Conservation (phyloP, 2,888 invertebrate species). For the Acronicta psi region DNA sequence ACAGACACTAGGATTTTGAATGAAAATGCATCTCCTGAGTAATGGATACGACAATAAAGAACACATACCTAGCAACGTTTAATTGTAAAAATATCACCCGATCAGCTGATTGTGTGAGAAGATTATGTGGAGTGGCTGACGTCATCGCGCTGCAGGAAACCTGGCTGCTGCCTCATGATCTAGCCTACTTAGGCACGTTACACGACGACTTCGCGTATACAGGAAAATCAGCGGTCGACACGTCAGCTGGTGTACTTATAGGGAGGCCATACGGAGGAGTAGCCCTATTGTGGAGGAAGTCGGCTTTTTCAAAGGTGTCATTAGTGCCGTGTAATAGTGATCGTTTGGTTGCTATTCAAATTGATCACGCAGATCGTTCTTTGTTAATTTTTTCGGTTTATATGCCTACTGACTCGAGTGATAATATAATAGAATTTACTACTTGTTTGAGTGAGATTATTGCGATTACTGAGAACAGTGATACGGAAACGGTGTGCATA, state of each 20-base stretch:
- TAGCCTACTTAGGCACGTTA: no score
- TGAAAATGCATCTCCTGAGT: no score
- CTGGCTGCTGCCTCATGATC: no score
- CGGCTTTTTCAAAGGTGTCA: neutral
- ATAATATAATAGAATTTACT: neutral
- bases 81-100: neutral
- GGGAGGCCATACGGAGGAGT: neutral
- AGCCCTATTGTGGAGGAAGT: neutral
- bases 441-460: slow-evolving; percentile 14
- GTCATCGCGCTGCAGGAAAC: no score
- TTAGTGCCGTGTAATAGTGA: neutral
- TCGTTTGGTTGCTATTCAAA: neutral
- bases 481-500: slow-evolving; percentile 35
- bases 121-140: neutral
- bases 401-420: slow-evolving; percentile 13
- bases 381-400: slow-evolving; percentile 41
- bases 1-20: no score
- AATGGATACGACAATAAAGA: no score
- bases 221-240: neutral
- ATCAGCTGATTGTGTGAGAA: neutral
- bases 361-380: slow-evolving; percentile 7
- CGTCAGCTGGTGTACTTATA: neutral
- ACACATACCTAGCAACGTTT: no score
- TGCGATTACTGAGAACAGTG: slow-evolving; percentile 38
- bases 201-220: neutral